phyloP scores from a whole-genome alignment of 2,113 vertebrate species.

The Coptodon rendalli region DNA sequence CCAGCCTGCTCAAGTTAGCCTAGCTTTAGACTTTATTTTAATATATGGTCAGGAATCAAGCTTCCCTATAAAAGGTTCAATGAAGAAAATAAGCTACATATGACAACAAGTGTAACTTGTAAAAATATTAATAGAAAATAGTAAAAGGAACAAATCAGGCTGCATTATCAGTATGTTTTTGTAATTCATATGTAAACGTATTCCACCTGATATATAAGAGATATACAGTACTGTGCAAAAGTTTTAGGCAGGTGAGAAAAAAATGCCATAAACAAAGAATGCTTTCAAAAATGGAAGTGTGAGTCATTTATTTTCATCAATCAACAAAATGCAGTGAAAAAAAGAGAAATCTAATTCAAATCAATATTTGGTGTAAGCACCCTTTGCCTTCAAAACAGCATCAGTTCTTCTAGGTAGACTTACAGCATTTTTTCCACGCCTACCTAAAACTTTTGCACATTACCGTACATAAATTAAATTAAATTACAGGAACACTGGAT shows the following conservation, averaged over 20 bases:
- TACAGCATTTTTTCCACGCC: neutral
- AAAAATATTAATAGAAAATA: neutral
- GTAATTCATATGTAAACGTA: no score
- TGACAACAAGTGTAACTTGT: neutral
- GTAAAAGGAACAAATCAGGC: neutral
- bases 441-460: neutral
- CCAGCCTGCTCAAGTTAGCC: neutral
- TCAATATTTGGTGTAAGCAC: no score
- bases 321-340: no score
- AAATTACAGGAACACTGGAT: neutral
- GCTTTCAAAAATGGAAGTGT: no score
- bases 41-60: neutral
- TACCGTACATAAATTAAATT: accelerated
- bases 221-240: no score
- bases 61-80: neutral
- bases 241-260: no score
- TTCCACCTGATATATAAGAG: no score
- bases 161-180: no score
- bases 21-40: neutral
- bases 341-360: no score
- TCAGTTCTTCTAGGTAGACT: neutral
- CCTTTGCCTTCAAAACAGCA: no score
- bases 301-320: no score
- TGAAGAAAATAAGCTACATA: neutral
- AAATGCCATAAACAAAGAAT: no score